Evolutionary conservation across 2,113 vertebrate species (phyloP).

Genomic region (Vulpes lagopus): DNA sequence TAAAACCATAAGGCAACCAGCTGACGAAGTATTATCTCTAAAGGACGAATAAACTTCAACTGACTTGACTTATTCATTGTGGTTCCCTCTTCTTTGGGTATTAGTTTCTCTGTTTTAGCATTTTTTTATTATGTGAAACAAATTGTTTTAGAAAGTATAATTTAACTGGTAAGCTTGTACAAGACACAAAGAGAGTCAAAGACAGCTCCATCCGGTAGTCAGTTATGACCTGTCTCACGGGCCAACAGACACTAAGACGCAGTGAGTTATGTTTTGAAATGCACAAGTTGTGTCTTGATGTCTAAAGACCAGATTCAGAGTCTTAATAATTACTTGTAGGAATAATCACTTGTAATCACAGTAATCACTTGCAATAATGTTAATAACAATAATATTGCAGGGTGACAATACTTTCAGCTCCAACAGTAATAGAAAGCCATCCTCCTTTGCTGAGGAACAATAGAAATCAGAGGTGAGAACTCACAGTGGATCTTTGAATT

Average conservation of each 20-base stretch:
- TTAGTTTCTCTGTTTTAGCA: not conserved
- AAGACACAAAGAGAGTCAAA: not conserved
- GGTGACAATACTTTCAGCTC: conserved; percentile 50
- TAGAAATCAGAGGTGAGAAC: conserved; percentile 69
- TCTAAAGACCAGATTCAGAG: conserved; percentile 38
- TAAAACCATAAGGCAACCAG: not conserved
- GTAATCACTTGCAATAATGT: conserved; percentile 72
- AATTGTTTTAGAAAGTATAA: conserved; percentile 39
- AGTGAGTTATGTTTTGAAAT: conserved; percentile 61
- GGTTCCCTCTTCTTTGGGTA: not conserved
- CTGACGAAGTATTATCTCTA: not conserved
- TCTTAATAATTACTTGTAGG: conserved; percentile 57
- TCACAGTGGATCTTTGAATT: conserved; percentile 74
- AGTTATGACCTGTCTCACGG: not conserved
- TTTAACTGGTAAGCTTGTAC: not conserved
- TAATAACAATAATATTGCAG: conserved; percentile 67
- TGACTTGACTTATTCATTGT: not conserved
- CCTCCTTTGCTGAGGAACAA: conserved; percentile 71
- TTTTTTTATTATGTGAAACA: conserved; percentile 11
- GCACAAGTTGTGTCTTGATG: conserved; percentile 7
- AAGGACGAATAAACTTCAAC: not conserved
- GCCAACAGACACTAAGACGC: not conserved
- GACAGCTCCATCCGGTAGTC: not conserved
- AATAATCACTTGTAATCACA: conserved; percentile 69
- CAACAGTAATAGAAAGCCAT: conserved; percentile 15